Percentiles rank a stretch among this genome's conserved stretches.
Evolutionary conservation across 2,113 vertebrate genomes (phyloP).

Genomic region (Bombycilla garrulus): DNA sequence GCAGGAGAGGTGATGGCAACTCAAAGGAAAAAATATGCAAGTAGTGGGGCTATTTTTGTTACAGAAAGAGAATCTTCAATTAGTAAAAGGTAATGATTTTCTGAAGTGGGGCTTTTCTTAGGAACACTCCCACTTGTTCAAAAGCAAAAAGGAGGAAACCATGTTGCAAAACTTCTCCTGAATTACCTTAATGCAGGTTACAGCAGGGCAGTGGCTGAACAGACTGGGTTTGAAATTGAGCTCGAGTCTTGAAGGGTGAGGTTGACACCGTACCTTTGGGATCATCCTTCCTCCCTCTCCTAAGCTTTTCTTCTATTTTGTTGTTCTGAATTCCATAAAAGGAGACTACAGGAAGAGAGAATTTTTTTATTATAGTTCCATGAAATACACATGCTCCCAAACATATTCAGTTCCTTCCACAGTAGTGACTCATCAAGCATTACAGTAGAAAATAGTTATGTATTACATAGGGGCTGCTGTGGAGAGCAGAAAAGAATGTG

Average conservation of each 20-base stretch:
- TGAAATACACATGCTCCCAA: background rate
- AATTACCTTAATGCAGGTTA: background rate
- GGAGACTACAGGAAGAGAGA: constrained; percentile 18
- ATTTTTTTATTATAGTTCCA: background rate
- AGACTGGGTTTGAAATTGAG: background rate
- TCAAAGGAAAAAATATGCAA: background rate
- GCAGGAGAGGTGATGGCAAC: background rate
- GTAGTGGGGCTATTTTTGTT: background rate
- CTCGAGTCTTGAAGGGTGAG: background rate
- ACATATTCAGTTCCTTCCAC: background rate
- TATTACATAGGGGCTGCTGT: background rate
- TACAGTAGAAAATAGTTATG: constrained; percentile 43
- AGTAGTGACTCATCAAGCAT: constrained; percentile 15
- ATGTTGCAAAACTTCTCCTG: background rate
- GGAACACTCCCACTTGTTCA: background rate
- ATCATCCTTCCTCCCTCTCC: background rate
- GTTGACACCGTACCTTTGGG: background rate
- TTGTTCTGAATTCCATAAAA: constrained; percentile 37
- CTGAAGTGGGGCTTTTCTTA: background rate
- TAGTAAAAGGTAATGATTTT: background rate
- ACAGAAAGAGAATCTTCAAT: background rate
- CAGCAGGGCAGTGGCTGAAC: background rate
- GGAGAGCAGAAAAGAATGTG: constrained; percentile 24
- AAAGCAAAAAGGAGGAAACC: background rate
- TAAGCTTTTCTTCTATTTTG: background rate